Percentiles rank a stretch among this genome's conserved stretches.
These are phyloP conservation scores for Caenorhabditis panamensis DNA, from an alignment of 2,888 invertebrate genomes.

Conservation along the genomic window DNA sequence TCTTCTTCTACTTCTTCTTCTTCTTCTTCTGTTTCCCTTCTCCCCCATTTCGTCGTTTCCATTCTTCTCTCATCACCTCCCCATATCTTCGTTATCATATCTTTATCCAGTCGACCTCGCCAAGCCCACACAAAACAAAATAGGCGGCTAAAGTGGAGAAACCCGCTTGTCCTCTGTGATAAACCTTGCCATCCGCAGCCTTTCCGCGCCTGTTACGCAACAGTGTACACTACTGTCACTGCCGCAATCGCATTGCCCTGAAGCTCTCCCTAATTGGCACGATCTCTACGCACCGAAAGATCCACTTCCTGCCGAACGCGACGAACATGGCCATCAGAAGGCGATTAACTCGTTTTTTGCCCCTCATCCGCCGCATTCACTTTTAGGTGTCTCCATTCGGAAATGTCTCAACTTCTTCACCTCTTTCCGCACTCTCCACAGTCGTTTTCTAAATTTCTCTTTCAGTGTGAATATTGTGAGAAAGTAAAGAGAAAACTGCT, in stretches of 20 bases:
- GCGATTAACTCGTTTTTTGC: slow-evolving; percentile 54
- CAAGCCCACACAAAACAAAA: slow-evolving; percentile 39
- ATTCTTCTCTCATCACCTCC: slow-evolving; percentile 10
- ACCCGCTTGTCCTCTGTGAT: slow-evolving; percentile 35
- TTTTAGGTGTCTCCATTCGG: slow-evolving; percentile 29
- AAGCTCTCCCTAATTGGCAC: slow-evolving; percentile 52
- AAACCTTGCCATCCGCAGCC: slow-evolving; percentile 36
- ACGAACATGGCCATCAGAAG: slow-evolving; percentile 36
- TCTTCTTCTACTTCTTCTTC: slow-evolving; percentile 6
- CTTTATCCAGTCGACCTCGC: slow-evolving; percentile 58
- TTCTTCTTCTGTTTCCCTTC: slow-evolving; percentile 6
- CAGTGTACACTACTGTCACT: slow-evolving; percentile 40
- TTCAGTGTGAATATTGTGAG: slow-evolving; percentile 24
- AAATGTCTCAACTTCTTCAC: slow-evolving; percentile 45
- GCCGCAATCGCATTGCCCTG: neutral
- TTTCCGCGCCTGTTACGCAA: slow-evolving; percentile 54
- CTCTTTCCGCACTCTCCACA: slow-evolving; percentile 43
- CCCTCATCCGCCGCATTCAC: slow-evolving; percentile 41
- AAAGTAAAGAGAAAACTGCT: slow-evolving; percentile 15
- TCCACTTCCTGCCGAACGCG: slow-evolving; percentile 49
- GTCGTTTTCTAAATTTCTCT: slow-evolving; percentile 46
- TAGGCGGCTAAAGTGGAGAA: slow-evolving; percentile 23
- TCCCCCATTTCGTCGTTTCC: neutral
- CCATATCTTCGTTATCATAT: slow-evolving; percentile 37
- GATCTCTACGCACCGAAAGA: slow-evolving; percentile 24